Conservation (phyloP, 2,113 vertebrate genomes). For the Vicugna pacos region DNA sequence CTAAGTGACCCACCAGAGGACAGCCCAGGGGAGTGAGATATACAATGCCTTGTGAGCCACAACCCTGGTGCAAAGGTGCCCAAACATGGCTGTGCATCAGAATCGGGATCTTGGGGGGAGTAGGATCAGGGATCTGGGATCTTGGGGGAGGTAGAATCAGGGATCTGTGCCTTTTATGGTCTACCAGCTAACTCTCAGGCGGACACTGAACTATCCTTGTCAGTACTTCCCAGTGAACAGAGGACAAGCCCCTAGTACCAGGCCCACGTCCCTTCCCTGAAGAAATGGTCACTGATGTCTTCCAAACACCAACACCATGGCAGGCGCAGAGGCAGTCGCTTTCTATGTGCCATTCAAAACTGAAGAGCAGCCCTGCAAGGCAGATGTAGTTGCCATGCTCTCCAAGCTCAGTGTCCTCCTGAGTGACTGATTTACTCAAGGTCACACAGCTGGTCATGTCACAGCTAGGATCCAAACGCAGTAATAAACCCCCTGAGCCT, state of each 20-base stretch:
- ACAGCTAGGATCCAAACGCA: neutral
- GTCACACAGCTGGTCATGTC: neutral
- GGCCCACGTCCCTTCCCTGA: neutral
- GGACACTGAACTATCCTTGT: neutral
- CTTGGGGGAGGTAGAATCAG: neutral
- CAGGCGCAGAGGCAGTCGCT: neutral
- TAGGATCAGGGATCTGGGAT: neutral
- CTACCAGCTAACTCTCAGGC: neutral
- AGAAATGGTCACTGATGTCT: neutral
- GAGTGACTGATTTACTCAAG: slow-evolving; percentile 1
- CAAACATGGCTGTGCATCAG: neutral
- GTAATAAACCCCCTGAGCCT: neutral
- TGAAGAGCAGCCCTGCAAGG: neutral
- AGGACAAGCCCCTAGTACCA: neutral
- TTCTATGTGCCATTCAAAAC: accelerated
- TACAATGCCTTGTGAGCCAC: neutral
- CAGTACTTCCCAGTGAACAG: neutral
- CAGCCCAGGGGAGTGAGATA: neutral
- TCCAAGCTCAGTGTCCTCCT: neutral
- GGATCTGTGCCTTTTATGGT: neutral
- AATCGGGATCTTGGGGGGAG: neutral
- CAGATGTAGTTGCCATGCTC: neutral
- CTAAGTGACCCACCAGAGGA: neutral
- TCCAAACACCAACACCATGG: neutral
- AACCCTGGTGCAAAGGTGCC: neutral